Percentiles rank a stretch among this genome's conserved stretches.
Evolutionary conservation across 1,140 invertebrate genomes (phyloP).

Genomic region (Octopus bimaculoides): DNA sequence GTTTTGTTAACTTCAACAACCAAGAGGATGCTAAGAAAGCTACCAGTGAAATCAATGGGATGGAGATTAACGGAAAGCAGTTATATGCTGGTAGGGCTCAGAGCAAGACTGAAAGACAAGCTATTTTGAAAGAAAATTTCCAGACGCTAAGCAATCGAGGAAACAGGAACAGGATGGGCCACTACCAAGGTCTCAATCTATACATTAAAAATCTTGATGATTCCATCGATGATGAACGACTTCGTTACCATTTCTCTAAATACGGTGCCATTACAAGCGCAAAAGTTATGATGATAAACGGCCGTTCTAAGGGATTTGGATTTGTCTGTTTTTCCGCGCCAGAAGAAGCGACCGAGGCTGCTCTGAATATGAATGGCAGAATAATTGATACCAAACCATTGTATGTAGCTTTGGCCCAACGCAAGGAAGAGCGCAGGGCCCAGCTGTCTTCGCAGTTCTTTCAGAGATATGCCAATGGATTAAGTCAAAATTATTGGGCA

Average conservation of each 20-base stretch:
- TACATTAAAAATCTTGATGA: conserved; percentile 99
- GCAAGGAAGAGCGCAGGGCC: conserved; percentile 97
- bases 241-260: conserved; percentile 89
- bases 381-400: conserved; percentile 95
- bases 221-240: conserved; percentile 91
- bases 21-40: conserved; percentile 99
- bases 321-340: conserved; percentile 97
- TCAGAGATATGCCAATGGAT: too few relatives aligned
- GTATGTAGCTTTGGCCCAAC: conserved; percentile 96
- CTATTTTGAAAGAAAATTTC: conserved; percentile 93
- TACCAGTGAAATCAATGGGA: conserved; percentile 95
- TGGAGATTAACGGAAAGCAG: background rate
- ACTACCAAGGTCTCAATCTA: conserved; percentile 84
- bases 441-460: conserved; percentile 97
- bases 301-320: conserved; percentile 88
- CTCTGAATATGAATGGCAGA: conserved; percentile 96
- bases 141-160: conserved; percentile 91
- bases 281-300: conserved; percentile 56
- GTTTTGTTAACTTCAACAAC: conserved; percentile 95
- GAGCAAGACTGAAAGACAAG: conserved; percentile 95
- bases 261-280: conserved; percentile 98
- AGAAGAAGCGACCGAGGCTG: conserved; percentile 98
- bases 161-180: conserved; percentile 63
- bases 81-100: conserved; percentile 58
- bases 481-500: too few relatives aligned